Percentiles rank a stretch among this genome's conserved stretches.
These are phyloP conservation scores for Alligator mississippiensis DNA, from an alignment of 2,113 vertebrate species.

Conservation along the genomic window DNA sequence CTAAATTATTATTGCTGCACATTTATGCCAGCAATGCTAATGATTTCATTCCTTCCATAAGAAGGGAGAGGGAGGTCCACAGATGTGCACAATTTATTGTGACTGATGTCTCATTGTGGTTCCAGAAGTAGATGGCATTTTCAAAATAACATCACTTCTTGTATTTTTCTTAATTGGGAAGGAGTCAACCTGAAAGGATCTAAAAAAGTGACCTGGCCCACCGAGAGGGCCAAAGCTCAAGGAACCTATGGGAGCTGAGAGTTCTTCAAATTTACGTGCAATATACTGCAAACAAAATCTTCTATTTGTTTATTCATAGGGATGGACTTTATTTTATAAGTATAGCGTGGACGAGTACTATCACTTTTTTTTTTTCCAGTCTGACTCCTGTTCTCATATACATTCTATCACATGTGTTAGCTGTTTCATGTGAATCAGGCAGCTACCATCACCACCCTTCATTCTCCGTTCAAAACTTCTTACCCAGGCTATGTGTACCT, in stretches of 20 bases:
- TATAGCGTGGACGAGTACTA: not conserved
- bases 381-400: accelerated
- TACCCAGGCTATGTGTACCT: not conserved
- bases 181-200: not conserved
- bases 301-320: not conserved
- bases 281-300: not conserved
- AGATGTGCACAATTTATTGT: not conserved
- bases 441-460: not conserved
- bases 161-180: not conserved
- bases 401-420: not conserved
- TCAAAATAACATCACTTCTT: not conserved
- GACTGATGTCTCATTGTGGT: not conserved
- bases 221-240: not conserved
- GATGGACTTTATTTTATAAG: not conserved
- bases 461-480: not conserved
- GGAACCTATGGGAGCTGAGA: not conserved
- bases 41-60: not conserved
- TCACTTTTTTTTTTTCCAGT: not conserved
- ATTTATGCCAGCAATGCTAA: not conserved
- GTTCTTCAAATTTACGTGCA: not conserved
- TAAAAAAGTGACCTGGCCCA: not conserved
- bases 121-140: not conserved
- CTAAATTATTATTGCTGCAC: not conserved
- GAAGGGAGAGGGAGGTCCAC: not conserved
- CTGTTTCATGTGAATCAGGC: not conserved